A percentile compares a stretch with the other conserved stretches of the same genome.
These are phyloP conservation scores for Magallana angulata DNA, from an alignment of 1,140 invertebrate species.

Conservation along the genomic window DNA sequence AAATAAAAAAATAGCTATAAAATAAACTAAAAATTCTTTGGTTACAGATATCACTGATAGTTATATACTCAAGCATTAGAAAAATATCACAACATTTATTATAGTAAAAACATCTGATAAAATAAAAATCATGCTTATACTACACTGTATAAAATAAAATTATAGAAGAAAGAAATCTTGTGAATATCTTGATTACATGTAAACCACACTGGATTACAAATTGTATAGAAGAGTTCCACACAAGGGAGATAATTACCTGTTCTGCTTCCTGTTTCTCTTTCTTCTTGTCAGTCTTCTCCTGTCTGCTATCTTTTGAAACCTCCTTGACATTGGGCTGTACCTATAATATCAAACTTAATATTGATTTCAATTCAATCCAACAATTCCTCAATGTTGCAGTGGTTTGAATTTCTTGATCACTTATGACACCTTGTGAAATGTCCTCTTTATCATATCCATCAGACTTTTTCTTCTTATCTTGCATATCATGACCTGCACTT, in stretches of 20 bases:
- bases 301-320: slow-evolving; percentile 63
- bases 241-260: slow-evolving; percentile 38
- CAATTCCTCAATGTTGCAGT: too few relatives aligned
- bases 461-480: too few relatives aligned
- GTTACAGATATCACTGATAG: background rate
- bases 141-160: slow-evolving; percentile 31
- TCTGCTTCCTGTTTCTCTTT: slow-evolving; percentile 64
- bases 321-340: slow-evolving; percentile 63
- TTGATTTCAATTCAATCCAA: too few relatives aligned
- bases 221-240: slow-evolving; percentile 5
- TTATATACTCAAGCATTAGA: slow-evolving; percentile 2
- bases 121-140: slow-evolving; percentile 1
- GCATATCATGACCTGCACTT: too few relatives aligned
- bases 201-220: slow-evolving; percentile 20
- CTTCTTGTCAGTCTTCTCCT: slow-evolving; percentile 70
- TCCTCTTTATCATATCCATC: too few relatives aligned
- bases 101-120: background rate
- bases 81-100: slow-evolving; percentile 23
- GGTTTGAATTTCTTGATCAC: too few relatives aligned
- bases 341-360: slow-evolving; percentile 35
- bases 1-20: too few relatives aligned
- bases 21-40: slow-evolving; percentile 1
- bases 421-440: too few relatives aligned
- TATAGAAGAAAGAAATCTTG: background rate
- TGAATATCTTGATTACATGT: slow-evolving; percentile 23